Percentiles rank a stretch among this genome's conserved stretches.
Evolutionary conservation across 2,113 vertebrate species (phyloP).

Genomic region (Todiramphus chloris): DNA sequence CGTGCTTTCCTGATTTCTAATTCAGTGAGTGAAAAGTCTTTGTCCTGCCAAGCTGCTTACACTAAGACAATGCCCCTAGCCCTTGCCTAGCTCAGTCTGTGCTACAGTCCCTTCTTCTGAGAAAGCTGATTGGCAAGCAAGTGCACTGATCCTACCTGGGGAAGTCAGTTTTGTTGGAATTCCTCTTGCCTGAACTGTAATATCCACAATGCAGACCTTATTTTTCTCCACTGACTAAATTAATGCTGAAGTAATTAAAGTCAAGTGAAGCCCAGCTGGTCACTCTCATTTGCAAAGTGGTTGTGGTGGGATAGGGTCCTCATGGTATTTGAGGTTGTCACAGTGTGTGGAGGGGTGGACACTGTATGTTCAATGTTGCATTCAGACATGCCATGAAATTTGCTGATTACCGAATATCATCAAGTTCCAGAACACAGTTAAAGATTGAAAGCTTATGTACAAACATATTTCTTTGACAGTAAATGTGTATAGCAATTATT

Average conservation of each 20-base stretch:
- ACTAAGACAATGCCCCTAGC: not conserved
- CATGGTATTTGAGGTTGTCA: not conserved
- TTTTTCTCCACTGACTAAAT: not conserved
- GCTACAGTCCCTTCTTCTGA: too few species aligned
- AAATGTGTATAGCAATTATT: not conserved
- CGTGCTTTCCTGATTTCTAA: not conserved
- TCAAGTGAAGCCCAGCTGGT: not conserved
- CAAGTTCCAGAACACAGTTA: not conserved
- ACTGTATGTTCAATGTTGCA: not conserved
- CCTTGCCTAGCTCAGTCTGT: not conserved
- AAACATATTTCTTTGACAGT: not conserved
- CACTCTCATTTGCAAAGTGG: not conserved
- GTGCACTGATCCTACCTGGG: not conserved
- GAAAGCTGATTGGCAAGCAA: not conserved
- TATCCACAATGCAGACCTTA: not conserved
- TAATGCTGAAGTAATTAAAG: not conserved
- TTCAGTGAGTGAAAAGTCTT: not conserved
- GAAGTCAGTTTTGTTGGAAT: not conserved
- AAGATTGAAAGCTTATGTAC: not conserved
- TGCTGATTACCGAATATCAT: not conserved
- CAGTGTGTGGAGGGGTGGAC: not conserved
- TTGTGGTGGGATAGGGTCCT: not conserved
- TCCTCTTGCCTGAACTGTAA: not conserved
- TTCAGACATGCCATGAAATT: not conserved
- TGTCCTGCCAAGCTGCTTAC: not conserved